Evolutionary conservation across 2,113 vertebrate species (phyloP), one percentile per base, ranked within the genome.

Genomic region (Pyxicephalus adspersus): DNA sequence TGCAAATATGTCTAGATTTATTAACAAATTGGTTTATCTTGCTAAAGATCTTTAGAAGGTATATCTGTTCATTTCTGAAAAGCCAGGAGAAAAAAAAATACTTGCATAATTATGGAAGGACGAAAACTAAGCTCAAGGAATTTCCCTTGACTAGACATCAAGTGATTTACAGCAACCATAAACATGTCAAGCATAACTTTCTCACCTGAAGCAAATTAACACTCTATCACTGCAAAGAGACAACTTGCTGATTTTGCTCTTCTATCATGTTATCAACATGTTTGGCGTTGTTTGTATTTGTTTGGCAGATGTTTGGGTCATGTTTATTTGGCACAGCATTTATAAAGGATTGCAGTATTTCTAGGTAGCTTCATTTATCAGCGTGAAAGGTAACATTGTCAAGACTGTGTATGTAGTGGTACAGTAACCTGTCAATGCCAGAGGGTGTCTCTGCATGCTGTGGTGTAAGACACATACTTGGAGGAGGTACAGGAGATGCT

Each of bases 361-460:
- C 70, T 58, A 19, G 18, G 2, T 28, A 28, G 17, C 4, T 1
- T 18, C 2, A 67, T 34, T 60, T 57, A 57, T 67, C 25, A 77
- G 25, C 50, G 26, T 22, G 18, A 77, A 54, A 77, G 60, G 38
- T 77, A 28, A 64, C 26, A 22, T 77, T 64, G 45, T 28, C 11
- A 1, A 64, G 58, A 29, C 45, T 5, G 19, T 51, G 19, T 28
- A 52, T 64, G 19, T 26, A 64, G 19, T 64, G 65, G 45, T 65
- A 79, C 77, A 79, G 52, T 70, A 68, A 68, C 76, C 89, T 90
- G 89, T 90, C 87, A 89, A 85, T 88, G 85, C 88, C 88, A 88
- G 89, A 86, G 83, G 89, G 90, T 87, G 89, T 90, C 87, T 91
- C 87, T 86, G 83, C 87, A 85, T 81, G 86, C 86, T 87, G 87